Evolutionary conservation across 2,113 vertebrate species (phyloP).

Genomic region (Lycaon pictus): DNA sequence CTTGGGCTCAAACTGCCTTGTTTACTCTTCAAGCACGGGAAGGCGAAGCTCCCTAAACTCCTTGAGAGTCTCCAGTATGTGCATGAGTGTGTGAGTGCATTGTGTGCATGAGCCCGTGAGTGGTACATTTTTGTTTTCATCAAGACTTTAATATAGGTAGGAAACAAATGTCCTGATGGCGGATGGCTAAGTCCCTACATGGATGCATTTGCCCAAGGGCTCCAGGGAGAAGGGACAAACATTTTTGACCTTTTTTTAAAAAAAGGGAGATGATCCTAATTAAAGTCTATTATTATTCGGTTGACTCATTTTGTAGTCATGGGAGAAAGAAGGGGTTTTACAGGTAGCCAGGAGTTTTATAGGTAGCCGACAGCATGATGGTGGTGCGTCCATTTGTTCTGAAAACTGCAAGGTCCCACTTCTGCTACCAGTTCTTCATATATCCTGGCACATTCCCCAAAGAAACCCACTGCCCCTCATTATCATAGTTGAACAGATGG

Average conservation of each 20-base stretch:
- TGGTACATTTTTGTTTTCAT: not conserved
- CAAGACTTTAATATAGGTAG: not conserved
- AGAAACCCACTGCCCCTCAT: conserved; percentile 70
- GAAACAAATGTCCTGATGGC: not conserved
- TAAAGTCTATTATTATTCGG: not conserved
- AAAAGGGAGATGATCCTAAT: not conserved
- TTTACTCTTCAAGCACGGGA: not conserved
- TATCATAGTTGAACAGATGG: conserved; percentile 72
- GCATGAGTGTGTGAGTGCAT: not conserved
- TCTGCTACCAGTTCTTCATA: not conserved
- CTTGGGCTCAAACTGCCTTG: not conserved
- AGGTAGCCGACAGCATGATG: not conserved
- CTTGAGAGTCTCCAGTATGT: not conserved
- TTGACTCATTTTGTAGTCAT: not conserved
- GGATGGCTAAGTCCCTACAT: not conserved
- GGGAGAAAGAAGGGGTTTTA: not conserved
- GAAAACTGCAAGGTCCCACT: not conserved
- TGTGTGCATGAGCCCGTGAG: not conserved
- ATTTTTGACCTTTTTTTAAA: not conserved
- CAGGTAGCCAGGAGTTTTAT: not conserved
- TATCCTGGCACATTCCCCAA: not conserved
- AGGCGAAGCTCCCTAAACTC: not conserved
- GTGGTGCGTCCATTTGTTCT: not conserved
- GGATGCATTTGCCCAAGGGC: not conserved
- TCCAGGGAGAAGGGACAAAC: not conserved